These are phyloP conservation scores for Eumerus sabulonum DNA, from an alignment of 2,888 invertebrate genomes.

Conservation along the genomic window DNA sequence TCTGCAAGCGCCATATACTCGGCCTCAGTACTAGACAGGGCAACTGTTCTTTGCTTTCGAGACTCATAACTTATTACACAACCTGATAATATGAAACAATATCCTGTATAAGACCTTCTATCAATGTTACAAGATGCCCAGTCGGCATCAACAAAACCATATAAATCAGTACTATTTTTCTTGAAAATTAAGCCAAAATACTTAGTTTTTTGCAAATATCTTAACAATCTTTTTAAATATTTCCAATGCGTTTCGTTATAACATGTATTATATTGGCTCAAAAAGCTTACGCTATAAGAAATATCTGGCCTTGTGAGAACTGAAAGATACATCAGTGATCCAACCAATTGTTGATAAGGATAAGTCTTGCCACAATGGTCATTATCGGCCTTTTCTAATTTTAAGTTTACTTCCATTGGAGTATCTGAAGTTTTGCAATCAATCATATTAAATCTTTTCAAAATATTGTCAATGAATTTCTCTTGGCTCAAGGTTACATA, in stretches of 20 bases:
- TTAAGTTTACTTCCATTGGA: too few species aligned
- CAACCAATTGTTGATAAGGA: background rate
- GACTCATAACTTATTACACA: slow-evolving; percentile 53
- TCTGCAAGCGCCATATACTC: slow-evolving; percentile 37
- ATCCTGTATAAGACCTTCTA: slow-evolving; percentile 58
- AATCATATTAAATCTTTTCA: too few species aligned
- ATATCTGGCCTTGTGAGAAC: background rate
- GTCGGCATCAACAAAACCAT: slow-evolving; percentile 55
- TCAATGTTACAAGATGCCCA: slow-evolving; percentile 49
- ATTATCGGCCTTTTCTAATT: too few species aligned
- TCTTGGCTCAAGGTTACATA: too few species aligned
- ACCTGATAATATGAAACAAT: slow-evolving; percentile 36
- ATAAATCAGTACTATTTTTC: slow-evolving; percentile 24
- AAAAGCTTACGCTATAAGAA: background rate
- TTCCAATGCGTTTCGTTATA: slow-evolving; percentile 25
- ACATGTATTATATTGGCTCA: background rate
- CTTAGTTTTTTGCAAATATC: slow-evolving; percentile 39
- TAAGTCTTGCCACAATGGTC: too few species aligned
- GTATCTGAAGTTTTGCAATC: too few species aligned
- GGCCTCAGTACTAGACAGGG: slow-evolving; percentile 53
- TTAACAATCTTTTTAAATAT: slow-evolving; percentile 52
- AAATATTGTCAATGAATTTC: too few species aligned
- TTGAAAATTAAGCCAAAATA: slow-evolving; percentile 37
- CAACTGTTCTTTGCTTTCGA: slow-evolving; percentile 55
- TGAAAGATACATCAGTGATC: background rate